These are phyloP conservation scores for Brotogeris chrysoptera DNA, from an alignment of 2,797 vertebrate species.

Conservation along the genomic window DNA sequence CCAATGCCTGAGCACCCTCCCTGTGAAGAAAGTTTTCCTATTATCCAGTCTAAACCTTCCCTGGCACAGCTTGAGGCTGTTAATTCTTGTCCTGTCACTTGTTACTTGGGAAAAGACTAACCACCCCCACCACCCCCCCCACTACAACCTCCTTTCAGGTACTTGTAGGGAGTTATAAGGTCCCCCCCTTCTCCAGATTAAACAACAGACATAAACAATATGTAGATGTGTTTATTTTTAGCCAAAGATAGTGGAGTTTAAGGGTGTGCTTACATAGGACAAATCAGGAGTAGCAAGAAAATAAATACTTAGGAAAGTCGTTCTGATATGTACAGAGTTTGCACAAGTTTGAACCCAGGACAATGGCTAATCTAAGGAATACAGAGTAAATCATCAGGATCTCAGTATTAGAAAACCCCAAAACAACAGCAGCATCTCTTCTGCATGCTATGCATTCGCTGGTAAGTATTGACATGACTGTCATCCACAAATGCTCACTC, in stretches of 20 bases:
- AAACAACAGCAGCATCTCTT: background rate
- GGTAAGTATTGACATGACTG: background rate
- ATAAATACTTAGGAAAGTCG: background rate
- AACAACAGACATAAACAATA: background rate
- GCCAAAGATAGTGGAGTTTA: background rate
- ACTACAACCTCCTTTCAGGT: background rate
- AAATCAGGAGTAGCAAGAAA: background rate
- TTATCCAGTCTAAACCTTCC: background rate
- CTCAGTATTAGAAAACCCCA: background rate
- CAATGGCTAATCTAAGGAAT: background rate
- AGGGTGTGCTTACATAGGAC: background rate
- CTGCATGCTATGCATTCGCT: background rate
- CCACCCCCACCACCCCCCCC: too few species aligned
- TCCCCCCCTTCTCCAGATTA: background rate
- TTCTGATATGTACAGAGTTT: background rate
- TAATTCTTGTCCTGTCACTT: background rate
- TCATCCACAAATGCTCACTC: background rate
- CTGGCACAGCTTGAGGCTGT: background rate
- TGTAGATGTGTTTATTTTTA: background rate
- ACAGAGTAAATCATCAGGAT: background rate
- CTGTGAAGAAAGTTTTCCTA: background rate
- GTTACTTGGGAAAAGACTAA: background rate
- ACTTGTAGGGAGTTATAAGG: background rate
- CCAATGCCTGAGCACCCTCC: background rate
- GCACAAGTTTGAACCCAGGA: too few species aligned